These are phyloP conservation scores for Adineta ricciae DNA, from an alignment of 2,888 invertebrate genomes.

Conservation along the genomic window DNA sequence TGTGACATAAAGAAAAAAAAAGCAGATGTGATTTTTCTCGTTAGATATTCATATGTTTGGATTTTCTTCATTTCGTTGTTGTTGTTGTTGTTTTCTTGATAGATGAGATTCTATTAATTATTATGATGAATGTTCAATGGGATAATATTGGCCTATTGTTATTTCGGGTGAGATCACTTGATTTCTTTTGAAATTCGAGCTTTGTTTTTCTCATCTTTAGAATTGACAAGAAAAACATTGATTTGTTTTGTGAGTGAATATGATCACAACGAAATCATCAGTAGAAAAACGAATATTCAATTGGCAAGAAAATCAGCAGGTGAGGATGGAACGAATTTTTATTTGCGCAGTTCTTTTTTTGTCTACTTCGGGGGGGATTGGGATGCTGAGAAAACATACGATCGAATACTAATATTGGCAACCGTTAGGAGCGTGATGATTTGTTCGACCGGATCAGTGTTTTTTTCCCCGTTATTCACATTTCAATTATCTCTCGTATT, in stretches of 20 bases:
- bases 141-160: neutral
- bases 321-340: neutral
- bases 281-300: neutral
- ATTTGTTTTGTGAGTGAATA: neutral
- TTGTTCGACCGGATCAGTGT: neutral
- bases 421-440: neutral
- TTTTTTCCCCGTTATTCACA: neutral
- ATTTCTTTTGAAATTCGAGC: neutral
- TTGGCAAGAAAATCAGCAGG: neutral
- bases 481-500: neutral
- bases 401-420: neutral
- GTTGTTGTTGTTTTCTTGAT: neutral
- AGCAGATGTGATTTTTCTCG: neutral
- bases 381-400: neutral
- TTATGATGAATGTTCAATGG: neutral
- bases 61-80: neutral
- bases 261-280: neutral
- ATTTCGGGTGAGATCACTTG: neutral
- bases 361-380: neutral
- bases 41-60: neutral
- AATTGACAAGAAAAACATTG: neutral
- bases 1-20: neutral
- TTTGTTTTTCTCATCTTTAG: neutral
- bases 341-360: neutral
- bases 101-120: neutral